Conservation (phyloP, 2,797 vertebrate species). For the Anguilla pacifica region DNA sequence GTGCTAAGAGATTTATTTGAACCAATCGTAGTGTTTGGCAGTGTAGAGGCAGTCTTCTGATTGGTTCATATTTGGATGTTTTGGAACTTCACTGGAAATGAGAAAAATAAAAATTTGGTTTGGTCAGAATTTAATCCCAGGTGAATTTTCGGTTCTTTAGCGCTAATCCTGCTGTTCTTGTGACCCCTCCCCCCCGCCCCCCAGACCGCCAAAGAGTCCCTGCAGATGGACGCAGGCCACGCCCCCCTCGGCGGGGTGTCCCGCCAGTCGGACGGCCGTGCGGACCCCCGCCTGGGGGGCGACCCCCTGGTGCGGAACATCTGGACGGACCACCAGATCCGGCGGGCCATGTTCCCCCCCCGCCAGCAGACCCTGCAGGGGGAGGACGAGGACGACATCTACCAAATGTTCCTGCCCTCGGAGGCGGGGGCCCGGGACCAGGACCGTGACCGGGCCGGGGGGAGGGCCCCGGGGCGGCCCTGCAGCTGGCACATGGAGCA, state of each 20-base stretch:
- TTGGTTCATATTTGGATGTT: not conserved
- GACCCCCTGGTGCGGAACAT: conserved; percentile 79
- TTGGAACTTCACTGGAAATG: not conserved
- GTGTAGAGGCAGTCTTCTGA: not conserved
- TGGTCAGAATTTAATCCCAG: not conserved
- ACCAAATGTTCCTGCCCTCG: conserved; percentile 92
- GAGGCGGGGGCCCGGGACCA: conserved; percentile 64
- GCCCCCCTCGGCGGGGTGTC: conserved; percentile 68
- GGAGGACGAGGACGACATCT: conserved; percentile 89
- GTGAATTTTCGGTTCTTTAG: not conserved
- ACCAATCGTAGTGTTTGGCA: too few species aligned
- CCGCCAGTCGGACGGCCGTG: conserved; percentile 69
- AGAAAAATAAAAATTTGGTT: not conserved
- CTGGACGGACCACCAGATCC: conserved; percentile 90
- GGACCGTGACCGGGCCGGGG: conserved; percentile 54
- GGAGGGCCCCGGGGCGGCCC: conserved; percentile 75
- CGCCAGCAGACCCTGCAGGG: conserved; percentile 81
- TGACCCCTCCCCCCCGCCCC: not conserved
- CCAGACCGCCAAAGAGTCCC: conserved; percentile 82
- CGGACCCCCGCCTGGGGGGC: conserved; percentile 67
- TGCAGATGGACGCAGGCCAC: conserved; percentile 77
- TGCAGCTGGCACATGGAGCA: conserved; percentile 93
- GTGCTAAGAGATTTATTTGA: not conserved
- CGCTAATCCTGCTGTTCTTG: not conserved
- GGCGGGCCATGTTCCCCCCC: conserved; percentile 89